Evolutionary conservation across 2,797 vertebrate species (phyloP), one percentile per base, ranked within the genome.

Genomic region (Hirundo rustica): DNA sequence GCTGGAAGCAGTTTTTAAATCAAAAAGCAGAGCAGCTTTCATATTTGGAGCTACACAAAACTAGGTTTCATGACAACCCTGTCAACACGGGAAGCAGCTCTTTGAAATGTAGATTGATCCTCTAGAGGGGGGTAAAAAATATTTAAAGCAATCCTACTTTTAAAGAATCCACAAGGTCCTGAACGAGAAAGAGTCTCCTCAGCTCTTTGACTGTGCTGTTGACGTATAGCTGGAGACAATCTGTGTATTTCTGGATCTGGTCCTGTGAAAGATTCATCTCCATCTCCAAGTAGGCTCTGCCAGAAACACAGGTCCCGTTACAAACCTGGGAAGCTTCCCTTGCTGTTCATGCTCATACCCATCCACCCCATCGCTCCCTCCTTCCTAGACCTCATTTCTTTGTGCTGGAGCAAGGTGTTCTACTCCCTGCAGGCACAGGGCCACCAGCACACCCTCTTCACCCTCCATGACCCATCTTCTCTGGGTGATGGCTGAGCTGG

Each of bases 181-280:
- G 99, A 94, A 99, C 99, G 1, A 99, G 99, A 95, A 99, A 99
- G 93, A 99, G 99, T 96, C 99, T 98, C 93, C 99, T 98, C 65
- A 99, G 98, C 97, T 99, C 99, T 97, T 98, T 99, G 96, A 99
- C 98, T 40, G 99, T 99, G 98, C 98, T 98, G 98, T 99, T 99
- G 96, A 98, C 95, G 8, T 99, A 99, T 93, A 99, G 98, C 96
- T 99, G 98, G 92, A 99, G 98, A 96, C 99, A 99, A 97, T 99
- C 99, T 11, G 99, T 99, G 95, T 99, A 99, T 98, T 99, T 99
- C 95, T 99, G 99, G 94, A 99, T 99, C 98, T 99, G 99, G 96
- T 99, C 99, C 98, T 99, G 99, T 96, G 99, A 99, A 48, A 99
- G 98, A 85, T 99, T 98, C 71, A 99, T 99, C 97, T 99, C 99